Percentiles rank a stretch among this genome's conserved stretches.
These are phyloP conservation scores for Chrysochloris asiatica DNA, from an alignment of 2,113 vertebrate genomes.

Conservation along the genomic window DNA sequence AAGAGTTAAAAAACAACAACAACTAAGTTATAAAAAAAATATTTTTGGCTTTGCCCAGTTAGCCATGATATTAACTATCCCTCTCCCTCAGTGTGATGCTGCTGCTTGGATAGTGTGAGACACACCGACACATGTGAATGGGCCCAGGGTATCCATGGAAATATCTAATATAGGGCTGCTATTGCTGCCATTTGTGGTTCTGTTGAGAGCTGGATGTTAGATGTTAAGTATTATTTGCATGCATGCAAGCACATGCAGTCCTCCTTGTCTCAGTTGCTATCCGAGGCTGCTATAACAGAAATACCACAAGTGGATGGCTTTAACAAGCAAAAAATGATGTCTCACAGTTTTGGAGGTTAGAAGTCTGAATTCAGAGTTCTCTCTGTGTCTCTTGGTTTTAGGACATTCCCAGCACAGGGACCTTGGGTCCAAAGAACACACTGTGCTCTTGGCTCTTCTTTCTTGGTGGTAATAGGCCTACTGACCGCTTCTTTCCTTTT, in stretches of 20 bases:
- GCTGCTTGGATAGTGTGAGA: not conserved
- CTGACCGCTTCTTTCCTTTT: too few relatives aligned
- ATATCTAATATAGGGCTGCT: not conserved
- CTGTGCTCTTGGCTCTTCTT: too few relatives aligned
- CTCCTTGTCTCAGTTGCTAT: too few relatives aligned
- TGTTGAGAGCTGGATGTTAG: not conserved
- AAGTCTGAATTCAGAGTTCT: too few relatives aligned
- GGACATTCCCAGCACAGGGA: too few relatives aligned
- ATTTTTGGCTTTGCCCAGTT: not conserved
- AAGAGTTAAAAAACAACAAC: not conserved
- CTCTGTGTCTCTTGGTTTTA: too few relatives aligned
- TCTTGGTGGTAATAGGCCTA: too few relatives aligned
- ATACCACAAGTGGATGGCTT: too few relatives aligned
- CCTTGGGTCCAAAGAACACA: too few relatives aligned
- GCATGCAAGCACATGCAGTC: fast-evolving
- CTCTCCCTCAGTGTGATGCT: not conserved
- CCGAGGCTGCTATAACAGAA: too few relatives aligned
- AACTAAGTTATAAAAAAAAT: not conserved
- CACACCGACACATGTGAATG: not conserved
- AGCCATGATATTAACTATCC: not conserved
- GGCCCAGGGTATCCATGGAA: not conserved
- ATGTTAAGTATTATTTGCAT: not conserved
- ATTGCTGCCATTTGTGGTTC: not conserved
- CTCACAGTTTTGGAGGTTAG: too few relatives aligned
- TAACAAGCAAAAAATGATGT: too few relatives aligned